Conservation (phyloP, 1,140 invertebrate species). For the Brachionus paranguensis region DNA sequence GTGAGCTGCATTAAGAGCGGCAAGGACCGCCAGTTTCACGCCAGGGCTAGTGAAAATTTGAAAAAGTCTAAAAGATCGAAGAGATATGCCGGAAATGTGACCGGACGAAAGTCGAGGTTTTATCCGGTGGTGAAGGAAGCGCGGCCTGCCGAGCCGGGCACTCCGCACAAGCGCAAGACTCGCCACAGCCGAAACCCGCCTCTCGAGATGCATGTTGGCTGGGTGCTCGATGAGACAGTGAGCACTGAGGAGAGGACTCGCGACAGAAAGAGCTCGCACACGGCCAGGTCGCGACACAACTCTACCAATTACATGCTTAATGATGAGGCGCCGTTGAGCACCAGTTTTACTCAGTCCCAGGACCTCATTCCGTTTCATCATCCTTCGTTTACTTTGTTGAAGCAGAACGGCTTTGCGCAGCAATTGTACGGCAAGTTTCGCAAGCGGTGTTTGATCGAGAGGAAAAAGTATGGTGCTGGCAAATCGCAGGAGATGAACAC, state of each 20-base stretch:
- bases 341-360: conserved; percentile 67
- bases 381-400: conserved; percentile 86
- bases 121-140: conserved; percentile 79
- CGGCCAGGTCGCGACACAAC: not conserved
- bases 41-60: not conserved
- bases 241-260: conserved; percentile 66
- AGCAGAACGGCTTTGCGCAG: conserved; percentile 94
- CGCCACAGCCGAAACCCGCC: conserved; percentile 86
- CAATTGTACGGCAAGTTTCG: conserved; percentile 91
- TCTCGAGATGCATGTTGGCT: conserved; percentile 88
- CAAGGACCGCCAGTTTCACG: not conserved
- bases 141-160: conserved; percentile 43
- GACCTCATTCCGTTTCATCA: conserved; percentile 71
- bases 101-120: conserved; percentile 61
- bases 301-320: conserved; percentile 23
- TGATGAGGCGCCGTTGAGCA: not conserved
- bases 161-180: conserved; percentile 67
- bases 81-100: not conserved
- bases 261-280: conserved; percentile 65
- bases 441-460: conserved; percentile 54
- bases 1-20: conserved; percentile 42
- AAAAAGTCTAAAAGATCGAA: not conserved
- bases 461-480: conserved; percentile 81
- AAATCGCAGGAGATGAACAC: conserved; percentile 88
- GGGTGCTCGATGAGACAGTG: conserved; percentile 77